Base-by-base conservation (phyloP, 2,797 vertebrate genomes). In the Meriones psammophilus region DNA sequence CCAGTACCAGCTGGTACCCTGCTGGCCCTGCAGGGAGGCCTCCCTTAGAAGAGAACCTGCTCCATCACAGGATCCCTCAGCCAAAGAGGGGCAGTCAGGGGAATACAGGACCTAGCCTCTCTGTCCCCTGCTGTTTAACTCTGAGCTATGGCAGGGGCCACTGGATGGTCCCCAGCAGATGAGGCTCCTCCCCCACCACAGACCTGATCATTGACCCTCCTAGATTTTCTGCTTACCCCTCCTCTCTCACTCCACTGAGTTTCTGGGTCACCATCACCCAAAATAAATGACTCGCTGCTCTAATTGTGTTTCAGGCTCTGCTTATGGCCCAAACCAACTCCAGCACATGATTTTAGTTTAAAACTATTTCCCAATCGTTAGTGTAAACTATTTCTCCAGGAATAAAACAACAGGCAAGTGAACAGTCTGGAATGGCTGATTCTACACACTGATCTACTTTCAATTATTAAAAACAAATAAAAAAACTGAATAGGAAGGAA, bases 401-500 rank as follows among this genome's bases (percentile, higher is more conserved):
- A 94, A 83, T 64, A 5, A 80, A 89, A 91, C 24, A 22, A n/a
- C 30, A 74, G 30, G 64, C 2, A 73, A 96, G 46, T 46, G 36
- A 81, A 56, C 60, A 24, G 10, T 62, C 54, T n/a, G 54, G 24
- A 80, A 66, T 66, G 81, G 28, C 17, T 81, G 62, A 36, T 36
- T 83, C 9, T 60, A 7, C n/a, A 12, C 60, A 69, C 3, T 1
- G 13, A 64, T 60, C 20, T 14, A 24, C 33, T 84, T 86, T 77
- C 20, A 60, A 68, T n/a, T n/a, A 88, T 88, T 88, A 15, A 13
- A 13, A 56, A 56, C 13, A 46, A 50, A 50, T 26, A 71, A 36
- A 69, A 76, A 87, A 81, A 33, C 7, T 39, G 42, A 77, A 2
- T 0, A 73, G n/a, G 10, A 60, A 73, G n/a, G 10, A 60, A 42